A percentile compares a stretch with the other conserved stretches of the same genome.
Conservation (phyloP, 2,888 invertebrate species). For the Scelioninae gen. 2 region DNA sequence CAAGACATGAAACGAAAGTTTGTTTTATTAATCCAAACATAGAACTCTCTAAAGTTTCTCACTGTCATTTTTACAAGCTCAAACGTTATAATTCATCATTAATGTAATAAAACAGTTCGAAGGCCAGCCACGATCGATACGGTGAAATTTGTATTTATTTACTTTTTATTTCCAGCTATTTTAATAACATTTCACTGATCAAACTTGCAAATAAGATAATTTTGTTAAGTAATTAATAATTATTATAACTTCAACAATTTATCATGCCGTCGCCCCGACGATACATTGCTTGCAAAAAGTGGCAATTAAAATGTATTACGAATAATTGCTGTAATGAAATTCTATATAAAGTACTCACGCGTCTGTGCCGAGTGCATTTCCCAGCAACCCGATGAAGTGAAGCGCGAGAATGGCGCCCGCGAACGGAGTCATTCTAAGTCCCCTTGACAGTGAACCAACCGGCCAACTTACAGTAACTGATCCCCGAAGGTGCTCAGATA, state of each 20-base stretch:
- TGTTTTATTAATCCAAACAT: slow-evolving; percentile 32
- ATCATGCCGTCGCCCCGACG: too few species aligned
- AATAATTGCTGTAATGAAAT: background rate
- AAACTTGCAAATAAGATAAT: too few species aligned
- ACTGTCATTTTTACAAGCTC: slow-evolving; percentile 35
- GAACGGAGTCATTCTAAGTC: slow-evolving; percentile 66
- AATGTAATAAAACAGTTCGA: slow-evolving; percentile 52
- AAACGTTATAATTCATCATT: slow-evolving; percentile 52
- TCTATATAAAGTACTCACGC: slow-evolving; percentile 36
- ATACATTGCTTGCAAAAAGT: too few species aligned
- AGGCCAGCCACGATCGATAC: slow-evolving; percentile 52
- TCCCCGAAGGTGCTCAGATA: slow-evolving; percentile 64
- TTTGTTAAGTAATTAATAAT: too few species aligned
- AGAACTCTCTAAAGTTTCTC: slow-evolving; percentile 24
- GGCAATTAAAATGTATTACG: background rate
- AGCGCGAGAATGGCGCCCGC: slow-evolving; percentile 56
- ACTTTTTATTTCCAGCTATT: slow-evolving; percentile 52
- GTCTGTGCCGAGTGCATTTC: slow-evolving; percentile 12
- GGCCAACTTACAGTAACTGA: slow-evolving; percentile 67
- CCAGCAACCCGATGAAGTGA: slow-evolving; percentile 15
- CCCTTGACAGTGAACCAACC: slow-evolving; percentile 66
- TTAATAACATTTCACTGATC: too few species aligned
- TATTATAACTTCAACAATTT: too few species aligned
- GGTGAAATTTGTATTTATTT: slow-evolving; percentile 53
- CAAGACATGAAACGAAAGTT: slow-evolving; percentile 6